Conservation (phyloP, 2,113 vertebrate genomes). For the Elanoides forficatus region DNA sequence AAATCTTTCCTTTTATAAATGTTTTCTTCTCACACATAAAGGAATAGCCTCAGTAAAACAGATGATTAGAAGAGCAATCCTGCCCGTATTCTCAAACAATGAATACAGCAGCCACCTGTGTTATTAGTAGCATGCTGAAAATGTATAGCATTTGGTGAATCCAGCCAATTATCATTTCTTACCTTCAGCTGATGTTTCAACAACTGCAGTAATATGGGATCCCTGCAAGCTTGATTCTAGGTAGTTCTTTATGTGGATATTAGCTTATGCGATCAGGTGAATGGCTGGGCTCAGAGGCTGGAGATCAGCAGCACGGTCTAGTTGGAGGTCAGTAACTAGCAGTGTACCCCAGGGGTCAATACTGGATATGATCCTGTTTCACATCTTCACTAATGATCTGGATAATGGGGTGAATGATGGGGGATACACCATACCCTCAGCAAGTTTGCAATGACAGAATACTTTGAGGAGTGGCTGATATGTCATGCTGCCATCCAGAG, state of each 20-base stretch:
- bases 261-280: neutral
- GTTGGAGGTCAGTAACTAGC: neutral
- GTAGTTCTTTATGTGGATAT: neutral
- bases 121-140: neutral
- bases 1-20: neutral
- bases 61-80: neutral
- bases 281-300: neutral
- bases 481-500: neutral
- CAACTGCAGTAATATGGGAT: neutral
- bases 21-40: neutral
- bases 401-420: neutral
- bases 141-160: neutral
- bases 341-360: neutral
- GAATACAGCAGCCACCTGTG: neutral
- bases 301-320: neutral
- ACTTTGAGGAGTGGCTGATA: neutral
- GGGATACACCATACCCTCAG: neutral
- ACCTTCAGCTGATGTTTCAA: neutral
- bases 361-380: neutral
- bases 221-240: neutral
- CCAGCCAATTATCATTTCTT: neutral
- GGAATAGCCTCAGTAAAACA: neutral
- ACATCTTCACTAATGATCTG: neutral
- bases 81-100: neutral
- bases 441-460: neutral